Conservation (phyloP, 2,113 vertebrate species). For the Rhinogobius similis region DNA sequence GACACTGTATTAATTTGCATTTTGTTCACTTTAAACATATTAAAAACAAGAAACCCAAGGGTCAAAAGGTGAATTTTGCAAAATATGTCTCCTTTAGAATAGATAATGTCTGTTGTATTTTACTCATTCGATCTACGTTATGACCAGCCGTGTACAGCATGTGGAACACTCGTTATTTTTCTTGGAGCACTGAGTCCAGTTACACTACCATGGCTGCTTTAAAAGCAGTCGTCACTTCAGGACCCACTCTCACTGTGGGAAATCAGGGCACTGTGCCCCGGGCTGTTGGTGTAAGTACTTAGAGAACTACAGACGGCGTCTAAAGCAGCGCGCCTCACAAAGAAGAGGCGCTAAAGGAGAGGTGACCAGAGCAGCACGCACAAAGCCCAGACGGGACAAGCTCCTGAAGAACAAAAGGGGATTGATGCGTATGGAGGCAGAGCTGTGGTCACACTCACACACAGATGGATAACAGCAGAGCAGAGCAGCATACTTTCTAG, state of each 20-base stretch:
- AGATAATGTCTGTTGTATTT: no score
- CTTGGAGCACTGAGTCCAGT: not conserved
- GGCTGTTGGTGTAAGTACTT: slow-evolving; percentile 53
- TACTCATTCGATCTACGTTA: no score
- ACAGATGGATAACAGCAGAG: not conserved
- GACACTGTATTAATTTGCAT: not conserved
- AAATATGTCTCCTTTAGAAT: no score
- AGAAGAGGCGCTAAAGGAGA: slow-evolving; percentile 26
- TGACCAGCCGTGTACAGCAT: no score
- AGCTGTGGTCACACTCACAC: slow-evolving; percentile 19
- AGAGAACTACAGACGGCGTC: slow-evolving; percentile 34
- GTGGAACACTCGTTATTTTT: not conserved
- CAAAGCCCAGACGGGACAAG: slow-evolving; percentile 23
- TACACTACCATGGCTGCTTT: slow-evolving; percentile 23
- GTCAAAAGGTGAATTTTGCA: no score
- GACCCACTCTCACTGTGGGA: slow-evolving; percentile 41
- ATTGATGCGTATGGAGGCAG: slow-evolving; percentile 11
- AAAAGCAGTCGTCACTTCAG: slow-evolving; percentile 36
- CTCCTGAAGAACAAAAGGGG: slow-evolving; percentile 27
- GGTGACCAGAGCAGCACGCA: slow-evolving; percentile 26
- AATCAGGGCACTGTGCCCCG: slow-evolving; percentile 56
- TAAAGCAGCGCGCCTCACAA: slow-evolving; percentile 41
- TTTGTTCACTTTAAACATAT: not conserved
- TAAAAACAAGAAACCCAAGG: no score
- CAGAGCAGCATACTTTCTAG: not conserved